Base-by-base conservation (phyloP, 2,888 invertebrate species). In the Cremastinae sp. region DNA sequence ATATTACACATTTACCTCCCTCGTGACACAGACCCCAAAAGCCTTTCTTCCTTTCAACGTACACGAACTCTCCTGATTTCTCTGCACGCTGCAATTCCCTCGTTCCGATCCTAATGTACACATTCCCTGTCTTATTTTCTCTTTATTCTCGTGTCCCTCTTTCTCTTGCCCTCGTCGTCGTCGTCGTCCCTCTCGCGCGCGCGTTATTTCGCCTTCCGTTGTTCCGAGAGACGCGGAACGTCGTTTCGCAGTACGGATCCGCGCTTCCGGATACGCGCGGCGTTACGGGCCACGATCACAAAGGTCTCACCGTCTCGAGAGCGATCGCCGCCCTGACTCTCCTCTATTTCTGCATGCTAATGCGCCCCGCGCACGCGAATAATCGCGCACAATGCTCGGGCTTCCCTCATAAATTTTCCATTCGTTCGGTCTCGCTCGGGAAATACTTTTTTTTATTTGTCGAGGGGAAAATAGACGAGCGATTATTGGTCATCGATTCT, bases 31-130 rank as follows among this genome's bases (percentile, higher is more conserved):
- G n/a, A 41, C 38, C 43, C 56, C 36, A n/a, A n/a, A 58, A 58
- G 65, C 53, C 47, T 43, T 68, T 28, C n/a, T 64, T 14, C 59
- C 68, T 66, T 22, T 41, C 45, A 53, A 38, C 58, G 62, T 58
- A 43, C 56, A 59, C 69, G 72, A 59, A 68, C 59, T 64, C 59
- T 64, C 68, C 49, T 74, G 72, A 61, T 80, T 79, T 74, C 72
- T 69, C 70, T 28, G 28, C 41, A 51, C 51, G 64, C 51, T 74
- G 75, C 49, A 62, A 47, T 71, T 75, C 75, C 61, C 78, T 53
- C 73, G 64, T 38, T 45, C 43, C 54, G 34, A 43, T 56, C 34
- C 18, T 47, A 66, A 66, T 54, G 56, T 68, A 45, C 54, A 54
- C 62, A 61, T 43, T 51, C 64, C 64, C 61, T 68, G 69, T 47